Conservation (phyloP, 2,113 vertebrate species). For the Sturnira hondurensis region DNA sequence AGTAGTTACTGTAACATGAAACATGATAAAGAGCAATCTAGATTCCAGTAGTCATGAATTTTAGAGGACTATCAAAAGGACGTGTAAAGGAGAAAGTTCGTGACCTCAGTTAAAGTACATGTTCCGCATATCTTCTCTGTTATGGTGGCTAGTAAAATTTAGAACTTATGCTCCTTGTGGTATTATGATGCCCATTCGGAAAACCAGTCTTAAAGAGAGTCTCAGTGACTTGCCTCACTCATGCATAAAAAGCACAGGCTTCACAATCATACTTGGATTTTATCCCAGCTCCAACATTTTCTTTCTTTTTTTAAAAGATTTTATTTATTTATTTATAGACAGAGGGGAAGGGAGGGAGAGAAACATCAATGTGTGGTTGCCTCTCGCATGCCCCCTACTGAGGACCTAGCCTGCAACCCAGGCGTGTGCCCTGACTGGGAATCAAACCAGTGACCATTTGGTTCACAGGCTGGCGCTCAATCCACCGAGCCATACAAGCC, state of each 20-base stretch:
- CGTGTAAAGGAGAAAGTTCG: neutral
- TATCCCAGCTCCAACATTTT: neutral
- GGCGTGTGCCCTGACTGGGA: too few relatives aligned
- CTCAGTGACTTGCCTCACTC: neutral
- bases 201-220: neutral
- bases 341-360: too few relatives aligned
- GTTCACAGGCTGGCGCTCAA: too few relatives aligned
- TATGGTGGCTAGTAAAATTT: neutral
- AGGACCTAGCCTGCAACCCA: too few relatives aligned
- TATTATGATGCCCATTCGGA: neutral
- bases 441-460: too few relatives aligned
- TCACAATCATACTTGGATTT: neutral
- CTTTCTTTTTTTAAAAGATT: neutral
- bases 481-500: too few relatives aligned
- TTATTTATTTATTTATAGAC: too few relatives aligned
- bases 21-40: neutral
- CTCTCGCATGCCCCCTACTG: too few relatives aligned
- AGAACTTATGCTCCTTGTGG: neutral
- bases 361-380: too few relatives aligned
- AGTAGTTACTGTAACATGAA: neutral
- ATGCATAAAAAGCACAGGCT: neutral
- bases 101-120: neutral
- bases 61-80: neutral
- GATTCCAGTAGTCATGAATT: neutral
- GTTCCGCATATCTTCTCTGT: neutral